Evolutionary conservation across 1,140 invertebrate species (phyloP).

Genomic region (Cylas formicarius): DNA sequence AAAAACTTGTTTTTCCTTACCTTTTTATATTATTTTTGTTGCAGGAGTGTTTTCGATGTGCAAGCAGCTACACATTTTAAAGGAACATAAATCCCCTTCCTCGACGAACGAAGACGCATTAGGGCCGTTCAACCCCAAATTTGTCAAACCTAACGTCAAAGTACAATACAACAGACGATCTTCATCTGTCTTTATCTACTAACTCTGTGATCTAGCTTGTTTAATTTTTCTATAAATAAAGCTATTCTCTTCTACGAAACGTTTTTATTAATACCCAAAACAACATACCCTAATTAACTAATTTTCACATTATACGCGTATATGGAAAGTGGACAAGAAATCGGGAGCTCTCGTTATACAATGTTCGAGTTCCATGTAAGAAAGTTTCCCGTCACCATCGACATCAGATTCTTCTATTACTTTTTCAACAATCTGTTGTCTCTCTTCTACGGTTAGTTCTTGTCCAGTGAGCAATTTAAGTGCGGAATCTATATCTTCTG

Average conservation of each 20-base stretch:
- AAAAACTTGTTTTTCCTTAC: too few species aligned
- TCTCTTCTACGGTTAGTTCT: conserved; percentile 81
- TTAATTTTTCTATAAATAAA: conserved; percentile 17
- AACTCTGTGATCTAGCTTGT: conserved; percentile 41
- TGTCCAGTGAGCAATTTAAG: conserved; percentile 76
- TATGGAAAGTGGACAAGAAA: conserved; percentile 86
- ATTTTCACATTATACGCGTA: conserved; percentile 59
- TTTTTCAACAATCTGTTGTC: conserved; percentile 61
- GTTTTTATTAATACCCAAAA: too few species aligned
- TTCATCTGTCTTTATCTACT: conserved; percentile 56
- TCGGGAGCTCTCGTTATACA: conserved; percentile 90
- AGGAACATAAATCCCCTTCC: conserved; percentile 40
- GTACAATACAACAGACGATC: conserved; percentile 52
- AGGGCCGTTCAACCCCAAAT: conserved; percentile 64
- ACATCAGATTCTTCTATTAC: conserved; percentile 89
- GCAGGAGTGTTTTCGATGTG: conserved; percentile 3
- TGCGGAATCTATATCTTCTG: conserved; percentile 75
- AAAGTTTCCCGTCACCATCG: conserved; percentile 85
- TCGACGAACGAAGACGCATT: conserved; percentile 69
- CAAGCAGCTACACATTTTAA: conserved; percentile 3
- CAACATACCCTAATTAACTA: neutral
- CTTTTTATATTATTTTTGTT: conserved; percentile 3
- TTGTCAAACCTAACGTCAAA: conserved; percentile 47
- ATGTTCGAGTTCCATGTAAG: conserved; percentile 92
- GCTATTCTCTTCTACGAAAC: conserved; percentile 4